phyloP scores from a whole-genome alignment of 2,797 vertebrate species.

The Hydrocynus forskahlii region DNA sequence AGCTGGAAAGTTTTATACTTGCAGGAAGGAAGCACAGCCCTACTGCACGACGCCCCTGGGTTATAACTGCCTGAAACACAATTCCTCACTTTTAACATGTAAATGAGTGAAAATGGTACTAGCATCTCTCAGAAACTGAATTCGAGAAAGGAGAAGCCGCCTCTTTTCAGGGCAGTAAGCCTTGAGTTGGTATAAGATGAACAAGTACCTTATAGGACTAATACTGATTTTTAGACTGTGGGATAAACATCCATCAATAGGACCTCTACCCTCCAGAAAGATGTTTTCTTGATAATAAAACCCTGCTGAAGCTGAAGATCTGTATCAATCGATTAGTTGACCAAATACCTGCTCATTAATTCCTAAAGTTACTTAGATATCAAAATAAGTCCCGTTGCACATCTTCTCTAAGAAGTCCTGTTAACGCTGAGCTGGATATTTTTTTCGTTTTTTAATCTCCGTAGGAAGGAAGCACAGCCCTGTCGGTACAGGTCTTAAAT shows the following conservation, averaged over 20 bases:
- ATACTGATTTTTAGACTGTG: not conserved
- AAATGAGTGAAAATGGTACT: not conserved
- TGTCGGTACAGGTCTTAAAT: conserved; percentile 12
- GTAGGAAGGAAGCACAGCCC: conserved; percentile 15
- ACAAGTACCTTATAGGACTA: not conserved
- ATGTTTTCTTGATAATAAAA: not conserved
- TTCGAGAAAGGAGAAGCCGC: not conserved
- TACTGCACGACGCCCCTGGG: not conserved
- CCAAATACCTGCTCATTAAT: too few species aligned
- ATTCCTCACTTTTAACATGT: not conserved
- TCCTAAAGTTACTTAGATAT: too few species aligned
- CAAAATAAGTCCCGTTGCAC: too few species aligned
- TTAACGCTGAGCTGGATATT: not conserved
- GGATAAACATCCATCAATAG: too few species aligned
- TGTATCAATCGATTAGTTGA: too few species aligned
- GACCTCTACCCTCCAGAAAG: not conserved
- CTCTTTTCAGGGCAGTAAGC: too few species aligned
- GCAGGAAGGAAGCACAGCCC: too few species aligned
- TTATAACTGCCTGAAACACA: too few species aligned
- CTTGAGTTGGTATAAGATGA: too few species aligned
- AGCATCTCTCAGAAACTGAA: not conserved
- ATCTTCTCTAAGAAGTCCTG: not conserved
- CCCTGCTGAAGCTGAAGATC: too few species aligned
- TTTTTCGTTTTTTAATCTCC: not conserved
- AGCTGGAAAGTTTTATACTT: too few species aligned